Evolutionary conservation across 2,113 vertebrate species (phyloP).

Genomic region (Prunella fulvescens): DNA sequence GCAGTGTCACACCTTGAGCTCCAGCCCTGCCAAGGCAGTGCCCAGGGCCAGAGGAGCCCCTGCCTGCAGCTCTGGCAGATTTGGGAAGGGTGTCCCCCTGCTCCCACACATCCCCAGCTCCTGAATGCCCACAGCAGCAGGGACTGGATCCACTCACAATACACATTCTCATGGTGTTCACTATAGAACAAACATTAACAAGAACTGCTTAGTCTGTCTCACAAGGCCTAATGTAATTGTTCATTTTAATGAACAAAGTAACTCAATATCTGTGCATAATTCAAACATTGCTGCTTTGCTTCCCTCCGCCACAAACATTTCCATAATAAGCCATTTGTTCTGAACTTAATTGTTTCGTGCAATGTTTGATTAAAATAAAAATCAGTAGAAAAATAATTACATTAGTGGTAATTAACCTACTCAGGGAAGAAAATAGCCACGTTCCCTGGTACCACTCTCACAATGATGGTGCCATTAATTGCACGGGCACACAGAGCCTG

Average conservation of each 20-base stretch:
- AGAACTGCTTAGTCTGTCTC: background rate
- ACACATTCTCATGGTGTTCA: background rate
- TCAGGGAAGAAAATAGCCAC: slow-evolving; percentile 28
- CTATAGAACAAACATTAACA: background rate
- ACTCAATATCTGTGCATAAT: slow-evolving; percentile 5
- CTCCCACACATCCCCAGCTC: accelerated
- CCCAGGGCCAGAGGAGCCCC: background rate
- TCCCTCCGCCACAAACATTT: slow-evolving; percentile 30
- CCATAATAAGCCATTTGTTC: slow-evolving; percentile 64
- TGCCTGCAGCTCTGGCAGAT: background rate
- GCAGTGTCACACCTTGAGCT: accelerated
- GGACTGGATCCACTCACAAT: background rate
- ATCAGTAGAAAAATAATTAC: slow-evolving; percentile 68
- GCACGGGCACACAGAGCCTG: background rate
- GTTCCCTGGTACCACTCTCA: background rate
- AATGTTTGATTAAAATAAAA: slow-evolving; percentile 72
- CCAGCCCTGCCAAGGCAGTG: background rate
- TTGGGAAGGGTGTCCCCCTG: background rate
- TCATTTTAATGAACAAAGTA: slow-evolving; percentile 61
- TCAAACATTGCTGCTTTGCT: slow-evolving; percentile 7
- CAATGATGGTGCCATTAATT: slow-evolving; percentile 32
- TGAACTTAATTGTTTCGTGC: slow-evolving; percentile 58
- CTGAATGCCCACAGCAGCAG: background rate
- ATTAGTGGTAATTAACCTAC: slow-evolving; percentile 71
- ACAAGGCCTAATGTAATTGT: background rate